These are phyloP conservation scores for Stercorarius parasiticus DNA, from an alignment of 2,113 vertebrate genomes.

Conservation along the genomic window DNA sequence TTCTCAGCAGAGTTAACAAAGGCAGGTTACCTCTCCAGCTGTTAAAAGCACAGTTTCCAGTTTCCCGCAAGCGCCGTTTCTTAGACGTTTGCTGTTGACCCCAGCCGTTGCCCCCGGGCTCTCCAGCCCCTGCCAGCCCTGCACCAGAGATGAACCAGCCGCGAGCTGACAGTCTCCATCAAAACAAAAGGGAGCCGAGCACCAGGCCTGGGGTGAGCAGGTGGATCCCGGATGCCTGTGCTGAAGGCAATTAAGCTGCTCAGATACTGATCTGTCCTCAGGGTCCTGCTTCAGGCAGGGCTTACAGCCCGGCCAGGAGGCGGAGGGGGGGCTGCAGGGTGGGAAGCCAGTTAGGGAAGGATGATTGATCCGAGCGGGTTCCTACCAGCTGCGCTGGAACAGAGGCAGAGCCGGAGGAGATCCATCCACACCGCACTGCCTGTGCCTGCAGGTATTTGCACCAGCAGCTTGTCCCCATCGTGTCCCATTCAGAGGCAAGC, in stretches of 20 bases:
- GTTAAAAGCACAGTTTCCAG: not conserved
- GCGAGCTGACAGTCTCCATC: not conserved
- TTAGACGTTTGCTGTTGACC: not conserved
- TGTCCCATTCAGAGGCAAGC: not conserved
- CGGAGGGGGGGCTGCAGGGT: not conserved
- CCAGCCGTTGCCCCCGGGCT: too few species aligned
- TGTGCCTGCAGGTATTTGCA: not conserved
- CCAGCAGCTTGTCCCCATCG: not conserved
- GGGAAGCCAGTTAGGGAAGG: not conserved
- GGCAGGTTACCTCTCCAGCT: not conserved
- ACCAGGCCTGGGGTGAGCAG: rapidly evolving
- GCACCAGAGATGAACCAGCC: not conserved
- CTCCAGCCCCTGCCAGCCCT: not conserved
- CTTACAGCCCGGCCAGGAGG: not conserved
- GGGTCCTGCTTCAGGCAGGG: not conserved
- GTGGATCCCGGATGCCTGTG: not conserved
- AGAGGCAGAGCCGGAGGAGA: not conserved
- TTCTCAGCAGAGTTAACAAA: not conserved
- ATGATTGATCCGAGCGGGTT: not conserved
- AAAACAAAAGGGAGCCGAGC: not conserved
- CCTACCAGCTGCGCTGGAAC: not conserved
- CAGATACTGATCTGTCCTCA: not conserved
- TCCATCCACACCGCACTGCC: rapidly evolving
- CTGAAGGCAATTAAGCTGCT: not conserved
- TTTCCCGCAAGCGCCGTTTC: not conserved